phyloP scores from a whole-genome alignment of 2,888 invertebrate genomes.

The Meta bourneti region DNA sequence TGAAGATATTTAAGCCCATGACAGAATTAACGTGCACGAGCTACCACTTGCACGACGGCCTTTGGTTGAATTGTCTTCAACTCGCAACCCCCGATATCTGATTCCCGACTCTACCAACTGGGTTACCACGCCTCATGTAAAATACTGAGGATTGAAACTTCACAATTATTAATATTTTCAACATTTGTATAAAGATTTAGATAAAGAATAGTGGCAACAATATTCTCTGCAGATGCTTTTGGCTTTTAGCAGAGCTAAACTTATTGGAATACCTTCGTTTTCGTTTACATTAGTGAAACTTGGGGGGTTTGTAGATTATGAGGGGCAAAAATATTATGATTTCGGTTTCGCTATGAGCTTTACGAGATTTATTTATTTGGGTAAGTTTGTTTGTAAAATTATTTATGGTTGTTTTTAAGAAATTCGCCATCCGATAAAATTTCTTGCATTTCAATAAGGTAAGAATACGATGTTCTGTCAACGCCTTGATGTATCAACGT shows the following conservation, averaged over 20 bases:
- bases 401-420: background rate
- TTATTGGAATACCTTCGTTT: constrained; percentile 53
- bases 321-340: background rate
- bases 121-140: too few species aligned
- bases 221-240: constrained; percentile 44
- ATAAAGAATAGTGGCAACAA: background rate
- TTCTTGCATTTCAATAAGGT: background rate
- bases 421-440: background rate
- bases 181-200: too few species aligned
- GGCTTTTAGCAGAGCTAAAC: constrained; percentile 40
- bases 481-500: background rate
- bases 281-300: constrained; percentile 29
- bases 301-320: background rate
- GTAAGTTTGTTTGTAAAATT: background rate
- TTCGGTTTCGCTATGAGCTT: constrained; percentile 21
- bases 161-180: too few species aligned
- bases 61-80: too few species aligned
- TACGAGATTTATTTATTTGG: background rate
- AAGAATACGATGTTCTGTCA: background rate
- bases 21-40: too few species aligned
- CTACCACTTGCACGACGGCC: too few species aligned
- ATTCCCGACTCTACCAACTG: too few species aligned
- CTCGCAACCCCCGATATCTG: too few species aligned
- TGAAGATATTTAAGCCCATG: too few species aligned
- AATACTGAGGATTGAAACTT: too few species aligned